Evolutionary conservation across 2,888 invertebrate species (phyloP), one percentile per base, ranked within the genome.

Genomic region (Ennomos erosarius): DNA sequence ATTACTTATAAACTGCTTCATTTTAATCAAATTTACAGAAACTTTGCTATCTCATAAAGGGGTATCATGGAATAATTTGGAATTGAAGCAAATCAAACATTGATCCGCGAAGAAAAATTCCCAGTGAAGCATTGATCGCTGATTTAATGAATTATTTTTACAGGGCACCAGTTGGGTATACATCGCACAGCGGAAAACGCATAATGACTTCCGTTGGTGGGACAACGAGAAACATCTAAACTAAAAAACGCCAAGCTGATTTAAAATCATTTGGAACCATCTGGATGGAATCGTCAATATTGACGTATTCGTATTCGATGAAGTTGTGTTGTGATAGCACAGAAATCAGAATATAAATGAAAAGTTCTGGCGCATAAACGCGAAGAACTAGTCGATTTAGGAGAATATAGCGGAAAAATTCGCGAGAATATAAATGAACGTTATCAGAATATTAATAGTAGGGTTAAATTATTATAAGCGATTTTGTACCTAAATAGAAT

Each of bases 81-180:
- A 50, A 43, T 55, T 54, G 51, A 63, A 34, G 34, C 9, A 34
- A 70, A 73, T 73, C 71, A 74, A 76, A 74, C 70, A 72, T 75
- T 70, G 69, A 74, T 75, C 71, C 64, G 62, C 62, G 69, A 75
- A 76, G 75, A 81, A 78, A 78, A 80, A 72, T 64, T 69, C 64
- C 73, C 59, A 76, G 72, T 78, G 74, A 81, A 75, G 75, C 73
- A 68, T 73, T 79, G 79, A 79, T 87, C 81, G 81, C 74, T 84
- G 90, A 84, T 87, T 90, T 82, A 87, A 89, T 90, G 86, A 88
- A 88, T 88, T 71, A 86, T 88, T 88, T 88, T 87, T 82, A 88
- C 86, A 85, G 83, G 81, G 78, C 84, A 81, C 66, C 79, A 84
- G 79, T 83, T 3, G 26, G 26, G 1, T 26, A 26, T 26, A 87